Evolutionary conservation across 2,888 invertebrate genomes (phyloP).

Genomic region (Rhingia campestris): DNA sequence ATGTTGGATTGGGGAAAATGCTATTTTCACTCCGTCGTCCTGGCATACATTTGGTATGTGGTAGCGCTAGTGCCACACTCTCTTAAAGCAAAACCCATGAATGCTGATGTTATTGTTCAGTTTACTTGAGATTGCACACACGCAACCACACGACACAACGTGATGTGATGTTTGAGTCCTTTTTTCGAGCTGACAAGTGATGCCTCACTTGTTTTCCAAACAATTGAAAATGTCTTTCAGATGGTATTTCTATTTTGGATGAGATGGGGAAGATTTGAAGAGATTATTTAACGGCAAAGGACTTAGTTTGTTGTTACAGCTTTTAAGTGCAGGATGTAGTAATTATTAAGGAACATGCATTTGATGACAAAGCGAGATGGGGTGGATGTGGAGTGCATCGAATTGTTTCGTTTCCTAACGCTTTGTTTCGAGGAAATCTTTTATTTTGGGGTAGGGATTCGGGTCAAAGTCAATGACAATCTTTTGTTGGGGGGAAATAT

Average conservation of each 20-base stretch:
- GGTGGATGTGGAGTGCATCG: not conserved
- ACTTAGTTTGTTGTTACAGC: not conserved
- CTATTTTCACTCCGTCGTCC: constrained; percentile 29
- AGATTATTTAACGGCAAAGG: constrained; percentile 9
- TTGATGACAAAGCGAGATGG: not conserved
- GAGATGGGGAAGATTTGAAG: not conserved
- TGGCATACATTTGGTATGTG: not conserved
- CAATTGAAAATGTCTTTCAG: constrained; percentile 10
- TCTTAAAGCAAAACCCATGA: constrained; percentile 14
- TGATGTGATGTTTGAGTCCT: not conserved
- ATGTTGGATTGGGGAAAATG: constrained; percentile 21
- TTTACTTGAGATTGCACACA: constrained; percentile 10
- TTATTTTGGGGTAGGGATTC: no score
- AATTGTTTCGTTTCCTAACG: not conserved
- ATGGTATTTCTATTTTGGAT: not conserved
- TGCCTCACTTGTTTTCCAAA: constrained; percentile 42
- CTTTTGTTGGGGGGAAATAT: no score
- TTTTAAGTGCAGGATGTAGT: constrained; percentile 19
- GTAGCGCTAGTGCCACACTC: not conserved
- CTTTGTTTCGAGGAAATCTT: no score
- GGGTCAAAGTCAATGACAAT: no score
- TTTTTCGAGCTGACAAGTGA: constrained; percentile 3
- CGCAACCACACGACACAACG: not conserved
- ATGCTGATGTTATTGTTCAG: constrained; percentile 24
- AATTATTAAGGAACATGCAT: not conserved